phyloP scores from a whole-genome alignment of 2,113 vertebrate species.

The Daboia siamensis region DNA sequence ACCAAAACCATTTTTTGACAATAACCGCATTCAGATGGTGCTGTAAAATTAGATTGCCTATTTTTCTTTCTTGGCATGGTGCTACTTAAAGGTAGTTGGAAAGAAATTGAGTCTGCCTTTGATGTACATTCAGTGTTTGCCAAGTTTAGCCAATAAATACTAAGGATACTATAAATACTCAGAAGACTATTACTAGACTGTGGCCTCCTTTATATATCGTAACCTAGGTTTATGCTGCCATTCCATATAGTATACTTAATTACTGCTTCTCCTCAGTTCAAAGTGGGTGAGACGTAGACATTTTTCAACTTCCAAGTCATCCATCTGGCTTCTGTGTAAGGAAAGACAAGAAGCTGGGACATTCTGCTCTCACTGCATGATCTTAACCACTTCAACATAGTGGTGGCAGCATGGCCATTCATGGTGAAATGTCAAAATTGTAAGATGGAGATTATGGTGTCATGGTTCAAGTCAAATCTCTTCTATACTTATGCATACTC shows the following conservation, averaged over 20 bases:
- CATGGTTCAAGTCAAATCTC: neutral
- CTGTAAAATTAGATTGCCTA: constrained; percentile 13
- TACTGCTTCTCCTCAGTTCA: neutral
- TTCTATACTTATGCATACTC: neutral
- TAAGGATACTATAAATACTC: neutral
- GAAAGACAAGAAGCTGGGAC: neutral
- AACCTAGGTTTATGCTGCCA: neutral
- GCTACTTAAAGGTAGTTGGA: neutral
- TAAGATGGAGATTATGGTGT: neutral
- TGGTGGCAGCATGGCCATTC: neutral
- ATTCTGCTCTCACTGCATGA: neutral
- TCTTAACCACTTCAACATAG: neutral
- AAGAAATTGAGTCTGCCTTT: neutral
- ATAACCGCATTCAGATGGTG: neutral
- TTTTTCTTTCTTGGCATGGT: neutral
- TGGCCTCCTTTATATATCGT: neutral
- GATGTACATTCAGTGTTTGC: neutral
- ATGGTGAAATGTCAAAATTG: neutral
- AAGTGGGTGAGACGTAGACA: neutral
- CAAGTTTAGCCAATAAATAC: fast-evolving
- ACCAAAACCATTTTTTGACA: constrained; percentile 26
- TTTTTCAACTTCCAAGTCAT: neutral
- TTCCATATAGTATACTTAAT: neutral
- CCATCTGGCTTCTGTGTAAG: neutral
- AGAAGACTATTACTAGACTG: neutral